Percentiles rank a stretch among this genome's conserved stretches.
Conservation (phyloP, 2,888 invertebrate genomes). For the Leptopilina myrica region DNA sequence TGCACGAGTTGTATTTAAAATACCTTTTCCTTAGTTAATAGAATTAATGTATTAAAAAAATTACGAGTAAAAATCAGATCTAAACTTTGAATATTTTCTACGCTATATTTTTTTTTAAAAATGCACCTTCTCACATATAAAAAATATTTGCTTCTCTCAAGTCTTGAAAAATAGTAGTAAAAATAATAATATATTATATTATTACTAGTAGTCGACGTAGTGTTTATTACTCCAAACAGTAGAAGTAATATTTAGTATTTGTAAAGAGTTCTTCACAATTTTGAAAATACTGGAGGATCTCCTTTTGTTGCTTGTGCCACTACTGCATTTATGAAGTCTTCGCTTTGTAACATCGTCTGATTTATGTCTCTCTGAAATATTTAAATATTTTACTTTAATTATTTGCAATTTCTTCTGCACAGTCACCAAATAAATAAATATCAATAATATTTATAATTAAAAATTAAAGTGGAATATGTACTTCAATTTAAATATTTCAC, state of each 20-base stretch:
- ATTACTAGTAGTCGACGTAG: not conserved
- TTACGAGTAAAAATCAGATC: not conserved
- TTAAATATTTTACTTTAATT: conserved; percentile 38
- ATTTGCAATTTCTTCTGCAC: too few relatives aligned
- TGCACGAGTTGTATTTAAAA: not conserved
- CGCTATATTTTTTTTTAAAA: not conserved
- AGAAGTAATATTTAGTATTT: conserved; percentile 8
- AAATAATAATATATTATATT: not conserved
- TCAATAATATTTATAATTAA: too few relatives aligned
- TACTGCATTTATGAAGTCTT: conserved; percentile 90
- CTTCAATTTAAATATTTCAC: too few relatives aligned
- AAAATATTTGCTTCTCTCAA: conserved; percentile 17
- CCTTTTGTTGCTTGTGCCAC: conserved; percentile 86
- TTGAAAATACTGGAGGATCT: conserved; percentile 86
- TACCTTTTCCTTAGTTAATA: too few relatives aligned
- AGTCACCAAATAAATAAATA: too few relatives aligned
- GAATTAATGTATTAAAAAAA: not conserved
- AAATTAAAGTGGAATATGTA: too few relatives aligned
- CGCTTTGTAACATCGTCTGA: conserved; percentile 92
- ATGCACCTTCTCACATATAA: conserved; percentile 17
- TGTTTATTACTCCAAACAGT: not conserved
- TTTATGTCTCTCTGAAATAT: conserved; percentile 87
- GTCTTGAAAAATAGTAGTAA: too few relatives aligned
- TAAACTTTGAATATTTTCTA: not conserved
- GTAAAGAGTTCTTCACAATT: conserved; percentile 79